phyloP scores from a whole-genome alignment of 2,797 vertebrate species.

The Acanthis flammea region DNA sequence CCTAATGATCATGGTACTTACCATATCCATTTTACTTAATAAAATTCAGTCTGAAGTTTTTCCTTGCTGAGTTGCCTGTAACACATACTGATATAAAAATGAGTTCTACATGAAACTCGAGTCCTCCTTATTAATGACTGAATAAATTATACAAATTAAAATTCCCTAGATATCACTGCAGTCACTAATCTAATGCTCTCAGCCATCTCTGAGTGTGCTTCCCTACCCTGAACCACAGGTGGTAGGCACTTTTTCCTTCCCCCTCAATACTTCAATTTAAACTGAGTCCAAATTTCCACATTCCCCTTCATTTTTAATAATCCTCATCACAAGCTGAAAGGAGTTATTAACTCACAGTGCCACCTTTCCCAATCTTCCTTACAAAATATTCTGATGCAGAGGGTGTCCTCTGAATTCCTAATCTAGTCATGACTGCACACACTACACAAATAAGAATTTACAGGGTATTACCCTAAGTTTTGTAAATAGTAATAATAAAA shows the following conservation, averaged over 20 bases:
- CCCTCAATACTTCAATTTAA: conserved; percentile 33
- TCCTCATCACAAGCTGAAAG: neutral
- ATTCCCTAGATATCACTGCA: conserved; percentile 46
- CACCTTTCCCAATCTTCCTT: neutral
- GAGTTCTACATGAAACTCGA: conserved; percentile 29
- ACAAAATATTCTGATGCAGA: neutral
- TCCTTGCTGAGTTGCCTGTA: conserved; percentile 45
- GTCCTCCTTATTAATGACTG: conserved; percentile 44
- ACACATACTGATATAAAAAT: conserved; percentile 55
- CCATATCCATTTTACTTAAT: conserved; percentile 44
- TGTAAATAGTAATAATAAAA: neutral
- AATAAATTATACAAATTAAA: conserved; percentile 68
- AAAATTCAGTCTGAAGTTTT: conserved; percentile 57
- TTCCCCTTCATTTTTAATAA: conserved; percentile 10
- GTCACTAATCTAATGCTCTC: conserved; percentile 56
- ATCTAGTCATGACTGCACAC: neutral
- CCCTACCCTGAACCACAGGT: conserved; percentile 35
- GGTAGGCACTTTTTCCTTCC: conserved; percentile 34
- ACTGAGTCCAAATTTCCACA: conserved; percentile 12
- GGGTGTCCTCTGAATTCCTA: neutral
- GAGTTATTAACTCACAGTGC: neutral
- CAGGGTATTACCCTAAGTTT: neutral
- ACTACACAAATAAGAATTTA: neutral
- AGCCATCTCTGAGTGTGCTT: conserved; percentile 37
- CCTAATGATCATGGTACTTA: conserved; percentile 21